These are phyloP conservation scores for Butorides virescens DNA, from an alignment of 2,113 vertebrate genomes.

Conservation along the genomic window DNA sequence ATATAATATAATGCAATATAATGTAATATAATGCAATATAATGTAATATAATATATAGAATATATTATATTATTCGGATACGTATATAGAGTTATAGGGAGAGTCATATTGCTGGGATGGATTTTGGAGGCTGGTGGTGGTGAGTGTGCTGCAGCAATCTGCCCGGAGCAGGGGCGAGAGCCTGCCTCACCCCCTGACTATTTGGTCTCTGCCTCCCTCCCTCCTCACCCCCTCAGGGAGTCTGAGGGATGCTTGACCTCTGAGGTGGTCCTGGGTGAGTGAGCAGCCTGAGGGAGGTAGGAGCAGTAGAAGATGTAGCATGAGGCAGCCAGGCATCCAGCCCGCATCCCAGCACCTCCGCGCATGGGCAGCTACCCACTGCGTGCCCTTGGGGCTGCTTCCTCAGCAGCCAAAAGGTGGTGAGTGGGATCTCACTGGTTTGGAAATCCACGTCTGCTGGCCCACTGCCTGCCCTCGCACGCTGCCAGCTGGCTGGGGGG, in stretches of 20 bases:
- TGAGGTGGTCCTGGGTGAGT: not conserved
- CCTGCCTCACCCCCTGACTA: not conserved
- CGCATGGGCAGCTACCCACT: rapidly evolving
- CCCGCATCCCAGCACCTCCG: not conserved
- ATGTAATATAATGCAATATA: not conserved
- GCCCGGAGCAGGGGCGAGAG: rapidly evolving
- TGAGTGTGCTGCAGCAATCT: not conserved
- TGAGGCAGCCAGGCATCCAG: not conserved
- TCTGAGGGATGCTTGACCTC: not conserved
- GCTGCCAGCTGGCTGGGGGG: not conserved
- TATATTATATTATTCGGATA: too few species aligned
- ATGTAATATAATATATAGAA: too few species aligned
- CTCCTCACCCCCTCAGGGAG: not conserved
- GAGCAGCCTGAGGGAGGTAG: not conserved
- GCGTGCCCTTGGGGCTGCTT: not conserved
- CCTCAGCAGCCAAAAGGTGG: not conserved
- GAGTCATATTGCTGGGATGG: not conserved
- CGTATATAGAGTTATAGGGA: not conserved
- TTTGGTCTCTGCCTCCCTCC: not conserved
- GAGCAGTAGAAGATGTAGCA: not conserved
- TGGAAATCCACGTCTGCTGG: not conserved
- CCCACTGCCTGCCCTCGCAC: not conserved
- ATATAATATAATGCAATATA: not conserved
- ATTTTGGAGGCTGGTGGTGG: not conserved
- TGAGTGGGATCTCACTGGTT: not conserved